phyloP scores from a whole-genome alignment of 1,140 invertebrate species.

The Drosophila kanapiae region DNA sequence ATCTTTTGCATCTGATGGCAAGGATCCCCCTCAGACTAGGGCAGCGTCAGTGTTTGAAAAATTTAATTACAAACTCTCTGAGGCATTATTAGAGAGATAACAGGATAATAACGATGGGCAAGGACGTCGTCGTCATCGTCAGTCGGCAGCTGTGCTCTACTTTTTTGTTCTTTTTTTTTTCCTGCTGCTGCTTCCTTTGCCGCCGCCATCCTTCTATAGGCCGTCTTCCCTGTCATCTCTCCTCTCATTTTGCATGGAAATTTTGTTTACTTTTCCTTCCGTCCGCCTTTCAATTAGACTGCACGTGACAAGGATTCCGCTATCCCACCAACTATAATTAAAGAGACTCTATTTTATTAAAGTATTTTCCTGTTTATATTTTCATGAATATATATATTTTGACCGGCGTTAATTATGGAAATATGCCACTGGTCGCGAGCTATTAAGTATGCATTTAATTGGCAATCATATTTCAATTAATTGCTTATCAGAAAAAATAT shows the following conservation, averaged over 20 bases:
- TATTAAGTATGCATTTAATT: constrained; percentile 73
- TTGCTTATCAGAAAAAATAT: constrained; percentile 53
- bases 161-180: constrained; percentile 34
- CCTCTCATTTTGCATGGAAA: constrained; percentile 56
- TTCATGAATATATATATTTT: constrained; percentile 22
- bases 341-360: constrained; percentile 36
- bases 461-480: constrained; percentile 82
- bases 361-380: constrained; percentile 22
- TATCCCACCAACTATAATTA: constrained; percentile 57
- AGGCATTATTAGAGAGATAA: constrained; percentile 84
- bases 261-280: constrained; percentile 59
- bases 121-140: constrained; percentile 58
- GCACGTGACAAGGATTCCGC: constrained; percentile 60
- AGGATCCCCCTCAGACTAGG: constrained; percentile 11
- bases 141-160: constrained; percentile 69
- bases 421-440: constrained; percentile 56
- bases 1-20: constrained; percentile 45
- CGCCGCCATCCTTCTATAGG: constrained; percentile 55
- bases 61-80: constrained; percentile 84
- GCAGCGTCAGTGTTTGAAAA: constrained; percentile 70
- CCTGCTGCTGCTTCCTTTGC: constrained; percentile 8
- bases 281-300: constrained; percentile 78
- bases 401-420: constrained; percentile 61
- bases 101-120: constrained; percentile 82
- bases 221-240: constrained; percentile 42